Evolutionary conservation across 2,113 vertebrate species (phyloP).

Genomic region (Pedionomus torquatus): DNA sequence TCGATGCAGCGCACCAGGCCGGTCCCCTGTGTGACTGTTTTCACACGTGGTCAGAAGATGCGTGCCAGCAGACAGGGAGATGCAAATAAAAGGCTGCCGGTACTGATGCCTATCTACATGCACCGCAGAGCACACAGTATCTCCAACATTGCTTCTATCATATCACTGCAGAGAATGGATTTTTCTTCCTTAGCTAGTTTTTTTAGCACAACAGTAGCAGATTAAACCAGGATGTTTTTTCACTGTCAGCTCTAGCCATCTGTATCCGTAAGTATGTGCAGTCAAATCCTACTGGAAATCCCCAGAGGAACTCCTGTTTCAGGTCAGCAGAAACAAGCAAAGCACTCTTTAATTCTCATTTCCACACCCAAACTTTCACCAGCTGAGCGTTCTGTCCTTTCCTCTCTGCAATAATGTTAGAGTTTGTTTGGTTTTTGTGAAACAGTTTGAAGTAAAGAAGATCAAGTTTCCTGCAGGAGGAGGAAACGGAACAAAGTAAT

Average conservation of each 20-base stretch:
- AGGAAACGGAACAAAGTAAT: constrained; percentile 12
- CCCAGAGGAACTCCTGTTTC: not conserved
- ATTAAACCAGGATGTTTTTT: not conserved
- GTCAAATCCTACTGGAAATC: not conserved
- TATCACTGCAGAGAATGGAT: not conserved
- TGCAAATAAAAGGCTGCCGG: not conserved
- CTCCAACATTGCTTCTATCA: not conserved
- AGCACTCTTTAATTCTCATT: not conserved
- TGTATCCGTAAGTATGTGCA: not conserved
- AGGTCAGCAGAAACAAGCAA: not conserved
- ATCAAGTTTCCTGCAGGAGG: not conserved
- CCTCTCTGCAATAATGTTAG: not conserved
- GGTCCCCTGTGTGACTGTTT: accelerated
- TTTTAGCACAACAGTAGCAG: not conserved
- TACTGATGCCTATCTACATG: not conserved
- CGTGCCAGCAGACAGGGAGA: not conserved
- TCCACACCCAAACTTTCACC: not conserved
- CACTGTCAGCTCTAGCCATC: not conserved
- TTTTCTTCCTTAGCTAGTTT: not conserved
- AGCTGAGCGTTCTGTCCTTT: not conserved
- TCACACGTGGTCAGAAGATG: not conserved
- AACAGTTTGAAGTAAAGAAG: not conserved
- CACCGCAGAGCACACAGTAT: not conserved
- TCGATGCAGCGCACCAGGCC: accelerated
- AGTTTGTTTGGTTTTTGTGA: not conserved